Conservation (phyloP, 2,888 invertebrate species). For the Drosophila nigricruria region DNA sequence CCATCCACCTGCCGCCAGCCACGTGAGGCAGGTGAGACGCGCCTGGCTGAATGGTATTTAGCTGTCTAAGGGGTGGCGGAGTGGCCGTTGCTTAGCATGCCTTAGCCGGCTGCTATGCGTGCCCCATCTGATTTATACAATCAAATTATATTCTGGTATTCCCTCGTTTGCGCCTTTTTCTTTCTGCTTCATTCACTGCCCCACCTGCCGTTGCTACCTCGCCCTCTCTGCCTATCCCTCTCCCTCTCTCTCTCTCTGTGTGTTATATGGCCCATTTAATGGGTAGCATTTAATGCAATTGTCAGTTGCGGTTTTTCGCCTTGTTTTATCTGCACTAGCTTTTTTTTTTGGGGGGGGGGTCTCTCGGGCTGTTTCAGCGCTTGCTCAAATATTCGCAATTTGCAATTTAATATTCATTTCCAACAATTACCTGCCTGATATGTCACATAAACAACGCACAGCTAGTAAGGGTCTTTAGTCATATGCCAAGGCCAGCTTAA, state of each 20-base stretch:
- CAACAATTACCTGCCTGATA: neutral
- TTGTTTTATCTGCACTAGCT: slow-evolving; percentile 18
- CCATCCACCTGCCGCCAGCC: slow-evolving; percentile 3
- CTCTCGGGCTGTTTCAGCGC: neutral
- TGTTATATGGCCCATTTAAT: slow-evolving; percentile 27
- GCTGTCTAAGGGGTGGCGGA: neutral
- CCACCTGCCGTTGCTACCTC: slow-evolving; percentile 5
- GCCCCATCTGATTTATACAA: slow-evolving; percentile 73
- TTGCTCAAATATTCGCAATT: neutral
- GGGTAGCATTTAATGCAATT: slow-evolving; percentile 40
- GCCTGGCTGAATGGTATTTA: neutral
- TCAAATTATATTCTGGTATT: slow-evolving; percentile 67
- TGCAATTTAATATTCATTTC: neutral
- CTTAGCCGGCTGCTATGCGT: slow-evolving; percentile 57
- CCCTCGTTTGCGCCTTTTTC: slow-evolving; percentile 40
- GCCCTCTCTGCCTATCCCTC: neutral
- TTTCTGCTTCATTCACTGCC: slow-evolving; percentile 10
- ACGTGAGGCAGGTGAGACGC: neutral
- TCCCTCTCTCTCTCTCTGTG: neutral
- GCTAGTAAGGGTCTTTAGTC: neutral
- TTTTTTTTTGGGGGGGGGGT: slow-evolving; percentile 1
- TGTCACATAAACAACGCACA: neutral
- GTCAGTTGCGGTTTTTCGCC: slow-evolving; percentile 24
- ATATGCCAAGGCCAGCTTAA: neutral
- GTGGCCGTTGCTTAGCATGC: slow-evolving; percentile 4